phyloP scores from a whole-genome alignment of 2,113 vertebrate genomes.

The Falcunculus frontatus region DNA sequence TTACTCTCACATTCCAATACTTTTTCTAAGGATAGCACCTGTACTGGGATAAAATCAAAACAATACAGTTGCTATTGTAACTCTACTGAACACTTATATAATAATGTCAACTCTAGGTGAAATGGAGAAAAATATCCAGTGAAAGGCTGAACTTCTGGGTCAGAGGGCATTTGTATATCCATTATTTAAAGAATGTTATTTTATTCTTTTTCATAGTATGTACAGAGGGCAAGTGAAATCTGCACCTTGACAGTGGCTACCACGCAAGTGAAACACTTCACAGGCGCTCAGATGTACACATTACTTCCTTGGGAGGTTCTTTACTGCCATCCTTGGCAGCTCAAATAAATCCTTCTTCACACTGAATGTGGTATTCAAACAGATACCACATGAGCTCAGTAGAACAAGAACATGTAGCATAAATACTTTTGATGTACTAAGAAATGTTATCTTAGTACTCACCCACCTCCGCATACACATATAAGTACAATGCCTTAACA shows the following conservation, averaged over 20 bases:
- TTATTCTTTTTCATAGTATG: neutral
- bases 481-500: neutral
- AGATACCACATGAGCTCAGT: neutral
- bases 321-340: neutral
- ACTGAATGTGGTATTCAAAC: neutral
- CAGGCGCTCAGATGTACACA: neutral
- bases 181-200: neutral
- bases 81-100: neutral
- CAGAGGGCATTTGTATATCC: neutral
- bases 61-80: neutral
- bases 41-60: neutral
- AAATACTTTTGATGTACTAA: neutral
- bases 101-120: neutral
- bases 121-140: neutral
- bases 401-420: neutral
- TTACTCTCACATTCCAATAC: neutral
- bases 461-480: rapidly evolving
- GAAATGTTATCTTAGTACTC: neutral
- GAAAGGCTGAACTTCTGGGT: neutral
- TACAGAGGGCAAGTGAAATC: neutral
- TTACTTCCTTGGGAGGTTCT: neutral
- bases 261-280: neutral
- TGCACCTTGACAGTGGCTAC: neutral
- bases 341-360: neutral
- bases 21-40: neutral